Evolutionary conservation across 2,888 invertebrate species (phyloP).

Genomic region (Elaeidobius kamerunicus): DNA sequence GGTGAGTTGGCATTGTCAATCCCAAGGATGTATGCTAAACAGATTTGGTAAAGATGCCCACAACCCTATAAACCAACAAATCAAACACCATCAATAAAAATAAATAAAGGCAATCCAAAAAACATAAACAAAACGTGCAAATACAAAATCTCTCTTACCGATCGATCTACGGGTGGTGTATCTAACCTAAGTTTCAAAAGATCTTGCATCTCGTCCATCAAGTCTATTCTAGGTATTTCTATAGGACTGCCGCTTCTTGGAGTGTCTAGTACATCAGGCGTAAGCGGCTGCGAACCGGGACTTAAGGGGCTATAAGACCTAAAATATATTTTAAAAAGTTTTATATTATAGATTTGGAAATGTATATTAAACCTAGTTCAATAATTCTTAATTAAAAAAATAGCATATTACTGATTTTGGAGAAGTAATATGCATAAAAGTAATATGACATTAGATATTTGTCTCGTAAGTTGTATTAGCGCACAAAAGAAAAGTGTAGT

Average conservation of each 20-base stretch:
- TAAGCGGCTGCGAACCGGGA: constrained; percentile 54
- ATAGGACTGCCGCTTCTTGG: constrained; percentile 48
- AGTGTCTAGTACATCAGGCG: constrained; percentile 53
- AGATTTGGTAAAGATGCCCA: not conserved
- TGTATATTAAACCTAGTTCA: not conserved
- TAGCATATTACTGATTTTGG: too few relatives aligned
- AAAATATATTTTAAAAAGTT: constrained; percentile 11
- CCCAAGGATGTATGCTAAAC: too few relatives aligned
- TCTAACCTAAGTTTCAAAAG: constrained; percentile 52
- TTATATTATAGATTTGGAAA: too few relatives aligned
- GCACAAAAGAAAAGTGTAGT: too few relatives aligned
- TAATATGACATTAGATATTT: not conserved
- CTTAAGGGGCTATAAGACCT: constrained; percentile 49
- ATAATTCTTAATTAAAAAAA: too few relatives aligned
- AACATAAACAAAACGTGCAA: constrained; percentile 9
- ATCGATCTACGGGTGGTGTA: constrained; percentile 62
- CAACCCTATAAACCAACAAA: not conserved
- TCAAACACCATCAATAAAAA: not conserved
- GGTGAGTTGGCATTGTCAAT: too few relatives aligned
- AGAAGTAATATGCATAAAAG: too few relatives aligned
- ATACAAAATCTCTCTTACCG: constrained; percentile 49
- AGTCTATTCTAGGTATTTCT: constrained; percentile 55
- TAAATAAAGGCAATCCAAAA: not conserved
- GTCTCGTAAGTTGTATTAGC: too few relatives aligned
- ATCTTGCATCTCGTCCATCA: constrained; percentile 66